Evolutionary conservation across 2,797 vertebrate species (phyloP), one percentile per base, ranked within the genome.

Genomic region (Acipenser oxyrinchus): DNA sequence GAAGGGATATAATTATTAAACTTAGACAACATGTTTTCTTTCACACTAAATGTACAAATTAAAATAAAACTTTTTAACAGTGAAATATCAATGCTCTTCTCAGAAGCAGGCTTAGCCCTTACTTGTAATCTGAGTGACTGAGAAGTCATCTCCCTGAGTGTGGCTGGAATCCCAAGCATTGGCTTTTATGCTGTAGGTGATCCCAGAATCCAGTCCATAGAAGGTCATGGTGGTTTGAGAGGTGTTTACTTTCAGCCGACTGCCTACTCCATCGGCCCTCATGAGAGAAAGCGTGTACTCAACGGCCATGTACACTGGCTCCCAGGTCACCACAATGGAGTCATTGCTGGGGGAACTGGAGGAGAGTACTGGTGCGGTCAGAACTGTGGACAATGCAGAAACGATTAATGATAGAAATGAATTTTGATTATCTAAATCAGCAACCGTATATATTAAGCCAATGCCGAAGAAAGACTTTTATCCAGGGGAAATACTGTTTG

Each of bases 71-170:
- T 5, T 37, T 37, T 37, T 37, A 37, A 37, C 37, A 37, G 37
- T 37, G 37, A 37, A 37, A 37, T 37, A 37, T 37, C 37, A 37
- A 5, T 37, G 37, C 37, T 37, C 37, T 37, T 37, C 37, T 37
- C 37, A 37, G 37, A 37, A 37, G 37, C 37, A 37, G 37, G 37
- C 37, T 48, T 10, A 65, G 51, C 66, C 50, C 93, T 95, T 89
- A 96, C 94, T 85, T 81, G 93, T 98, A 70, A 88, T 90, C 82
- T 96, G 93, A 77, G 88, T 91, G 74, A 85, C 70, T 0, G 74
- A 87, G 68, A 82, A 84, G 66, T 82, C 72, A 52, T 97, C 94
- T 71, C 96, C 95, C 11, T 85, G 75, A 52, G 88, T 81, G 8
- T 84, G 86, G 12, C 86, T 87, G 0, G 73, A 64, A 72, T 93